These are phyloP conservation scores for Motacilla tschutschensis DNA, from an alignment of 2,113 vertebrate genomes.

Conservation along the genomic window DNA sequence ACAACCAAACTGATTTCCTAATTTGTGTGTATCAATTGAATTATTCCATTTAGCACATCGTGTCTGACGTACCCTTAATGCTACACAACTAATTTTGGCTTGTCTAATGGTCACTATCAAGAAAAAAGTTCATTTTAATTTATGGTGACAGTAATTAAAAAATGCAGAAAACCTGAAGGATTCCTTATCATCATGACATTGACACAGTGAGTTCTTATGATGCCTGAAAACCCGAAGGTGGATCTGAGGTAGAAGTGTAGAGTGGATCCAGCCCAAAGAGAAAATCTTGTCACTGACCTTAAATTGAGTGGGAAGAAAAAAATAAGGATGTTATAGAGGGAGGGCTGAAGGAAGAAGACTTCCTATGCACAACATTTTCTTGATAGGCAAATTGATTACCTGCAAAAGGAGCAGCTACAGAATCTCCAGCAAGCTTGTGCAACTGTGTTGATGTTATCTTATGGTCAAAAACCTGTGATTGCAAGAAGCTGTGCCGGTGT, in stretches of 20 bases:
- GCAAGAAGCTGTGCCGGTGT: background rate
- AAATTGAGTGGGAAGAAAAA: background rate
- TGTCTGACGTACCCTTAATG: background rate
- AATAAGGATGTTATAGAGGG: accelerated
- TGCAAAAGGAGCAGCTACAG: background rate
- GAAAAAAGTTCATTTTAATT: background rate
- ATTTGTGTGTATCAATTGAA: background rate
- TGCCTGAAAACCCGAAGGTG: background rate
- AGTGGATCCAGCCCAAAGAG: background rate
- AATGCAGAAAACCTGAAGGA: background rate
- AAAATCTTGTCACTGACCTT: background rate
- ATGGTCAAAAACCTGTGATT: background rate
- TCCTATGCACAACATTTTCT: background rate
- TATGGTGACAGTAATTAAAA: background rate
- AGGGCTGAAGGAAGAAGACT: background rate
- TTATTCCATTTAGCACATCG: background rate
- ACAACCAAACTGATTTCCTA: background rate
- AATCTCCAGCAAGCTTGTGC: background rate
- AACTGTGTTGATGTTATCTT: background rate
- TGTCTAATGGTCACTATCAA: background rate
- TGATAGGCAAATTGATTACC: background rate
- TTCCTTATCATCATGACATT: background rate
- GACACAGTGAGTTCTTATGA: background rate
- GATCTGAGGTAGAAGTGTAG: background rate
- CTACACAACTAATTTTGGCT: background rate